Conservation (phyloP, 2,113 vertebrate species). For the Sterna hirundo region DNA sequence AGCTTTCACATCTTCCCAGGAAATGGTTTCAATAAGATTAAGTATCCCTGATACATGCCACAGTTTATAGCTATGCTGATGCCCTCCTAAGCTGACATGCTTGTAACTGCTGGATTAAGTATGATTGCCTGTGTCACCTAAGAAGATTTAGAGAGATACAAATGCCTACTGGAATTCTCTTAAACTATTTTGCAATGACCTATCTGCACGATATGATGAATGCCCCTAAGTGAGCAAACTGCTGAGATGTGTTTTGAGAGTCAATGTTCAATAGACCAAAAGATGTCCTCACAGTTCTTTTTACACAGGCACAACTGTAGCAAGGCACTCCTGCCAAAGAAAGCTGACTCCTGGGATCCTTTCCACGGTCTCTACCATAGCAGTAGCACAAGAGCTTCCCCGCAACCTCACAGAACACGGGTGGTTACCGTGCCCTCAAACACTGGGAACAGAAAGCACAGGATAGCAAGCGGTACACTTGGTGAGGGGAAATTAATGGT, state of each 20-base stretch:
- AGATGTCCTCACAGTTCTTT: not conserved
- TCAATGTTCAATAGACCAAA: not conserved
- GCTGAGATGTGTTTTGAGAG: not conserved
- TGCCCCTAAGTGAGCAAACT: not conserved
- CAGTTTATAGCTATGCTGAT: not conserved
- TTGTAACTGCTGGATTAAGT: not conserved
- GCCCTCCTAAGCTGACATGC: not conserved
- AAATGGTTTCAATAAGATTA: not conserved
- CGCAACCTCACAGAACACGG: not conserved
- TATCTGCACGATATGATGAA: not conserved
- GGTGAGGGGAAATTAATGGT: not conserved
- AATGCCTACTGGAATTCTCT: not conserved
- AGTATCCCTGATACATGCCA: not conserved
- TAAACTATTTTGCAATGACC: not conserved
- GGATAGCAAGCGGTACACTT: not conserved
- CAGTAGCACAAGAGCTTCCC: not conserved
- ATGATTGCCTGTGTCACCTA: not conserved
- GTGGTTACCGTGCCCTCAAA: not conserved
- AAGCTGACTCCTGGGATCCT: not conserved
- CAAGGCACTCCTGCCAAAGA: not conserved
- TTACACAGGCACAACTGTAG: not conserved
- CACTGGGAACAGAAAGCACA: not conserved
- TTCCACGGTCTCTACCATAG: not conserved
- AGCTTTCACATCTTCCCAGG: not conserved
- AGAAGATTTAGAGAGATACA: not conserved